These are phyloP conservation scores for Solea solea DNA, from an alignment of 2,113 vertebrate species.

Conservation along the genomic window DNA sequence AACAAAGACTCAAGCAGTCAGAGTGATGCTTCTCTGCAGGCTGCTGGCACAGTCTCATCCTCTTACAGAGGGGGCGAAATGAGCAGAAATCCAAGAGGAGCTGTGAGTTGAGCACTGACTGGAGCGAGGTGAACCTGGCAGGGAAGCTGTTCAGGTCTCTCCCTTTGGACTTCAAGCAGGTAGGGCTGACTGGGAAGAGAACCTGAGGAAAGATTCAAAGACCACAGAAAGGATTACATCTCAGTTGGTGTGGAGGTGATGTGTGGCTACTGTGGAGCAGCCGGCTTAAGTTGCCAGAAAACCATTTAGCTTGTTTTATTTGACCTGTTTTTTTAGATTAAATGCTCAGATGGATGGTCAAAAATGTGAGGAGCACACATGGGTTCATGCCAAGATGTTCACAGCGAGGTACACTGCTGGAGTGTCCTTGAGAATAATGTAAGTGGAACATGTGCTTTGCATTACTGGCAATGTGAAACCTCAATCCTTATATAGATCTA, in stretches of 20 bases:
- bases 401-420: constrained; percentile 10
- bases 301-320: constrained; percentile 29
- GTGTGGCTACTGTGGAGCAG: constrained; percentile 6
- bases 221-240: constrained; percentile 37
- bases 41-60: constrained; percentile 28
- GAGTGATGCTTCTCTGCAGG: constrained; percentile 30
- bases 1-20: constrained; percentile 38
- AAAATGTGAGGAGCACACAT: constrained; percentile 17
- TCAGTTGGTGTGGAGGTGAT: constrained; percentile 30
- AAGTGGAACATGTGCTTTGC: neutral
- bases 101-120: constrained; percentile 35
- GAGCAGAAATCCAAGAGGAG: constrained; percentile 48
- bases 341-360: constrained; percentile 9
- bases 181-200: constrained; percentile 32
- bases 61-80: constrained; percentile 18
- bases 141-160: constrained; percentile 31
- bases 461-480: constrained; percentile 2
- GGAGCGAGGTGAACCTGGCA: constrained; percentile 45
- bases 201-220: constrained; percentile 18
- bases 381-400: constrained; percentile 5
- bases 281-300: constrained; percentile 8
- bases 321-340: neutral
- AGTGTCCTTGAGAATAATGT: constrained; percentile 12
- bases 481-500: neutral
- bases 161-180: constrained; percentile 40